A percentile compares a stretch with the other conserved stretches of the same genome.
phyloP scores from a whole-genome alignment of 2,888 invertebrate genomes.

The Cotesia congregata region DNA sequence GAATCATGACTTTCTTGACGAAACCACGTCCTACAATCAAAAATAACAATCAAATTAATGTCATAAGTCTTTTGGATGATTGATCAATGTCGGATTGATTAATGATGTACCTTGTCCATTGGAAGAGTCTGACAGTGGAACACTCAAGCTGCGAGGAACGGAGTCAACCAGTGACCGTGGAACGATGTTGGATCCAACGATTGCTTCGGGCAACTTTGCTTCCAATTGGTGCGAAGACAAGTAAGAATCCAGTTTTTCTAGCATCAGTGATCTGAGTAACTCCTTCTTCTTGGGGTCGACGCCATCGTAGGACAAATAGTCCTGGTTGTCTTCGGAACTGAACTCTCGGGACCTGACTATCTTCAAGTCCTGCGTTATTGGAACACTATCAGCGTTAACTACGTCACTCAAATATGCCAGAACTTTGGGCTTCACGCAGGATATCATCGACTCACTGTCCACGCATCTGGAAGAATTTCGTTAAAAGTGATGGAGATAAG shows the following conservation, averaged over 20 bases:
- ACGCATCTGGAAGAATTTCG: slow-evolving; percentile 57
- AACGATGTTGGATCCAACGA: slow-evolving; percentile 70
- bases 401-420: slow-evolving; percentile 81
- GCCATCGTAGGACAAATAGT: slow-evolving; percentile 57
- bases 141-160: slow-evolving; percentile 78
- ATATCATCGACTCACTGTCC: slow-evolving; percentile 64
- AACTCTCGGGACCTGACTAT: slow-evolving; percentile 76
- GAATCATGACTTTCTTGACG: slow-evolving; percentile 87
- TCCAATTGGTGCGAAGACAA: slow-evolving; percentile 82
- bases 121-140: slow-evolving; percentile 78
- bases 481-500: background rate
- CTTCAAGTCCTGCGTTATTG: slow-evolving; percentile 82
- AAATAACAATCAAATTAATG: background rate
- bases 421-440: slow-evolving; percentile 84
- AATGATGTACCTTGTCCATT: slow-evolving; percentile 61
- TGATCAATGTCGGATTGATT: background rate
- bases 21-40: slow-evolving; percentile 80
- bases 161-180: slow-evolving; percentile 77
- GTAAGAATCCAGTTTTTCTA: slow-evolving; percentile 82
- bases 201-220: slow-evolving; percentile 80
- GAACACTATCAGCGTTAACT: slow-evolving; percentile 78
- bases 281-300: slow-evolving; percentile 64
- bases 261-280: slow-evolving; percentile 71
- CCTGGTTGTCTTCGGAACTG: slow-evolving; percentile 69
- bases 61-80: background rate